These are phyloP conservation scores for Petrocephalus microphthalmus DNA, from an alignment of 2,113 vertebrate species.

Conservation along the genomic window DNA sequence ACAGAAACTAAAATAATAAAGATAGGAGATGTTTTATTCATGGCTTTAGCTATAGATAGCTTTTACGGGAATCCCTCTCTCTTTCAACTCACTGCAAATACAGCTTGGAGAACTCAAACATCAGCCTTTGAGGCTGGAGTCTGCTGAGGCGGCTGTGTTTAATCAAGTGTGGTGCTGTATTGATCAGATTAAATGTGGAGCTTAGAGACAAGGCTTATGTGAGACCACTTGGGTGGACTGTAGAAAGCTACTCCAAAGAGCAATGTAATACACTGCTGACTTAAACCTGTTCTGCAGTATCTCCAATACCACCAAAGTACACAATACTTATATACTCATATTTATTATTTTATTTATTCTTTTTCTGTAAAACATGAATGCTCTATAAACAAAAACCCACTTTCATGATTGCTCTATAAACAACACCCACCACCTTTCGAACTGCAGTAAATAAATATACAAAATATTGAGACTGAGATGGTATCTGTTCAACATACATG, in stretches of 20 bases:
- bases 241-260: conserved; percentile 2
- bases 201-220: conserved; percentile 24
- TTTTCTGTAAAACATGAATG: background rate
- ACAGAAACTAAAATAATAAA: conserved; percentile 43
- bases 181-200: conserved; percentile 25
- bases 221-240: conserved; percentile 5
- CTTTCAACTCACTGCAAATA: conserved; percentile 33
- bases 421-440: background rate
- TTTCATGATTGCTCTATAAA: background rate
- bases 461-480: background rate
- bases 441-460: background rate
- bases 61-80: conserved; percentile 41
- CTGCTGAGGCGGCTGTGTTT: conserved; percentile 17
- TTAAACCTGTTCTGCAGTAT: background rate
- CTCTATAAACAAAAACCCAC: background rate
- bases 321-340: background rate
- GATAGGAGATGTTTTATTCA: conserved; percentile 56
- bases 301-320: background rate
- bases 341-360: background rate
- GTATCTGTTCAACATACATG: background rate
- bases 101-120: conserved; percentile 18
- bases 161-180: conserved; percentile 23
- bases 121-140: background rate
- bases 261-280: background rate
- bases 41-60: conserved; percentile 54